These are phyloP conservation scores for Nasonia giraulti DNA, from an alignment of 1,140 invertebrate species.

Conservation along the genomic window DNA sequence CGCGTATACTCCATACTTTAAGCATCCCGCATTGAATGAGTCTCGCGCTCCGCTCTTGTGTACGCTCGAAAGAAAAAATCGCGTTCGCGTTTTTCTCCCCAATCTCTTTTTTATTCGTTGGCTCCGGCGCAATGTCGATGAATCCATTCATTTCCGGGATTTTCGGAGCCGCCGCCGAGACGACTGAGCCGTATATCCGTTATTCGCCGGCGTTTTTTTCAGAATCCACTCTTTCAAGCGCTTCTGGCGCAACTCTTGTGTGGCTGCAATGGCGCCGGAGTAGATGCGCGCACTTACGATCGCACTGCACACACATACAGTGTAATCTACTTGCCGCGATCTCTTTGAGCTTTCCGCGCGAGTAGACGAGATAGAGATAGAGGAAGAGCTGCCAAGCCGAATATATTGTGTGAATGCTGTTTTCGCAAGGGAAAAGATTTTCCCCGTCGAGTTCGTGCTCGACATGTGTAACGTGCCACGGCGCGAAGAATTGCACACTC, in stretches of 20 bases:
- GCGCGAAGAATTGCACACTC: background rate
- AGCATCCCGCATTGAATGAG: background rate
- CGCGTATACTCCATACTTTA: background rate
- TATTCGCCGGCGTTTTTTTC: background rate
- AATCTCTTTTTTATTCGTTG: background rate
- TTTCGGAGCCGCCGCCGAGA: slow-evolving; percentile 20
- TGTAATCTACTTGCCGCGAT: slow-evolving; percentile 48
- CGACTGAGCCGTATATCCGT: background rate
- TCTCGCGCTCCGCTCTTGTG: background rate
- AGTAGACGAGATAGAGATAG: background rate
- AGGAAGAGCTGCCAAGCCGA: background rate
- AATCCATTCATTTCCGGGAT: slow-evolving; percentile 41
- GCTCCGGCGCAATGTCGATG: background rate
- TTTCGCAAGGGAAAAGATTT: slow-evolving; percentile 28
- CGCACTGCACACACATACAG: background rate
- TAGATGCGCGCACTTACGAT: slow-evolving; percentile 21
- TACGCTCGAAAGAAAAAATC: background rate
- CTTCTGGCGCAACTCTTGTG: background rate
- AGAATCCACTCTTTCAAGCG: slow-evolving; percentile 10
- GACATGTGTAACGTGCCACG: slow-evolving; percentile 34
- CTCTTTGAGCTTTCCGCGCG: slow-evolving; percentile 39
- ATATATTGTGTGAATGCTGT: slow-evolving; percentile 8
- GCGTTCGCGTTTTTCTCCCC: background rate
- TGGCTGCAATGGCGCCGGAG: background rate
- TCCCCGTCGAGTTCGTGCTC: slow-evolving; percentile 34